These are phyloP conservation scores for Ctenicera cuprea DNA, from an alignment of 2,888 invertebrate genomes.

Conservation along the genomic window DNA sequence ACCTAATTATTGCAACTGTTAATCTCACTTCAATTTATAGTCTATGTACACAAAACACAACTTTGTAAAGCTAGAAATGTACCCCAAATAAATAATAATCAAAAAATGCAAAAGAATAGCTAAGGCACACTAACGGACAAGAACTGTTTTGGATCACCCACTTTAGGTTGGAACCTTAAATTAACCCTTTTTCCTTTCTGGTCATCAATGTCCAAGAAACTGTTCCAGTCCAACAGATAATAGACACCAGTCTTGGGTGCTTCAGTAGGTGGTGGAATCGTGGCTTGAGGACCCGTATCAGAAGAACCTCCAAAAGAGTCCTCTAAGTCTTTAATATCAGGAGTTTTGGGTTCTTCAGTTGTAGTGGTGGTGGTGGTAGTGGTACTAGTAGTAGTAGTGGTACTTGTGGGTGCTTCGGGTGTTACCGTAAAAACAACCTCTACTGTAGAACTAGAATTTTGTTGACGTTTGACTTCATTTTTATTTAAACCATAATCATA, in stretches of 20 bases:
- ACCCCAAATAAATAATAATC: conserved; percentile 16
- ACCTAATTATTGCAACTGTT: not conserved
- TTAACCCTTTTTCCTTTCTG: conserved; percentile 84
- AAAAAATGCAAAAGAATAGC: conserved; percentile 54
- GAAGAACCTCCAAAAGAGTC: conserved; percentile 85
- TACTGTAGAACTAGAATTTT: conserved; percentile 61
- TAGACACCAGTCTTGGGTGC: conserved; percentile 86
- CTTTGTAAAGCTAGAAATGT: not conserved
- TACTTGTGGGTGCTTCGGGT: conserved; percentile 51
- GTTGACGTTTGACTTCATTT: conserved; percentile 75
- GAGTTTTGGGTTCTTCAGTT: conserved; percentile 68
- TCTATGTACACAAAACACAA: conserved; percentile 9
- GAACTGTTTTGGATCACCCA: conserved; percentile 87
- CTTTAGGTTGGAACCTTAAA: conserved; percentile 86
- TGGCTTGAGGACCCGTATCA: conserved; percentile 74
- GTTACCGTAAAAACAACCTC: conserved; percentile 43
- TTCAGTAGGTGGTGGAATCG: conserved; percentile 72
- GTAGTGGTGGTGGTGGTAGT: conserved; percentile 50
- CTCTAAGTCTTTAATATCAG: conserved; percentile 81
- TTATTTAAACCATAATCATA: conserved; percentile 68
- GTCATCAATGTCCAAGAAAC: conserved; percentile 88
- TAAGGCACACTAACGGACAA: conserved; percentile 84
- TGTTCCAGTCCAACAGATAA: conserved; percentile 91
- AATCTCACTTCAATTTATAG: not conserved
- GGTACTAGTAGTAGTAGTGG: conserved; percentile 20